Evolutionary conservation across 2,113 vertebrate species (phyloP).

Genomic region (Zosterops pallidus): DNA sequence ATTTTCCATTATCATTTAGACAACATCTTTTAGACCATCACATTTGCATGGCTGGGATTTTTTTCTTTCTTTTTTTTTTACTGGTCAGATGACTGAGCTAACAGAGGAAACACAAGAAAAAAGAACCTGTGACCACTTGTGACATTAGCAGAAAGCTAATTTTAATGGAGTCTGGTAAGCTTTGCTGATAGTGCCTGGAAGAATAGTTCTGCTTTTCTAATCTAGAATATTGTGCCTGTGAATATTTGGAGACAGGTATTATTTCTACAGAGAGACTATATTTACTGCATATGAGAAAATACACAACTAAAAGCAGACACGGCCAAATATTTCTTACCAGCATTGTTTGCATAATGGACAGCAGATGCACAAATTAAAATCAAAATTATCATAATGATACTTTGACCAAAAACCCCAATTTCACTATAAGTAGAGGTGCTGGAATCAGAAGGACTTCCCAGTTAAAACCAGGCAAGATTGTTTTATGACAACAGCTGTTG

Average conservation of each 20-base stretch:
- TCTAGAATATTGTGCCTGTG: background rate
- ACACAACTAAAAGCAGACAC: background rate
- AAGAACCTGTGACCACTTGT: constrained; percentile 58
- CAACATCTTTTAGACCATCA: constrained; percentile 15
- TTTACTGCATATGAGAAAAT: background rate
- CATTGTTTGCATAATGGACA: background rate
- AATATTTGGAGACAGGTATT: background rate
- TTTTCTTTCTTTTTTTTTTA: background rate
- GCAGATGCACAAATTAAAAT: background rate
- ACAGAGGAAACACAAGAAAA: constrained; percentile 50
- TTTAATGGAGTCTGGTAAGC: constrained; percentile 14
- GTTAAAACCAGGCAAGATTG: background rate
- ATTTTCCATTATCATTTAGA: constrained; percentile 42
- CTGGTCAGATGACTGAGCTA: constrained; percentile 50
- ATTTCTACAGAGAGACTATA: background rate
- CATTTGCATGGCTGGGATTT: constrained; percentile 55
- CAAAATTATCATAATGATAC: background rate
- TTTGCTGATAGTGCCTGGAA: background rate
- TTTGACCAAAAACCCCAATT: background rate
- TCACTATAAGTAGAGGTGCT: background rate
- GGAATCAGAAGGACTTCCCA: background rate
- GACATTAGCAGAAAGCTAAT: constrained; percentile 24
- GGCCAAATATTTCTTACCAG: background rate
- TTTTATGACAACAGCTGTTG: background rate
- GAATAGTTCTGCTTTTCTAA: background rate